Percentiles rank a stretch among this genome's conserved stretches.
phyloP scores from a whole-genome alignment of 2,888 invertebrate species.

The Tortricodes alternella region DNA sequence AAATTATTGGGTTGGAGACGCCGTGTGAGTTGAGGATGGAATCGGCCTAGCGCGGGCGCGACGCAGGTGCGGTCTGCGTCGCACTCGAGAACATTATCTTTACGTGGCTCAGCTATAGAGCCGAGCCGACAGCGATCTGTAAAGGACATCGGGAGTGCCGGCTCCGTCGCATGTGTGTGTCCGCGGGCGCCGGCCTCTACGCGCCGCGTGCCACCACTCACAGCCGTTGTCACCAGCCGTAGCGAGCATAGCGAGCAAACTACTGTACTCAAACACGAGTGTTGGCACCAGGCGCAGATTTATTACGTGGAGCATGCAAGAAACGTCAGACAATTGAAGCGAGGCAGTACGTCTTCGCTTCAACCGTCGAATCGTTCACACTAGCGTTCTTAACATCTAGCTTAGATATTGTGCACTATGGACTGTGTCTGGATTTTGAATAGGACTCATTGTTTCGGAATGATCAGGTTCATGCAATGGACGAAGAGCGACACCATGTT shows the following conservation, averaged over 20 bases:
- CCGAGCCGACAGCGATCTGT: constrained; percentile 46
- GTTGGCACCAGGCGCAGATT: constrained; percentile 55
- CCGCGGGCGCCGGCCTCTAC: constrained; percentile 47
- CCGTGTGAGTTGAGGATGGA: constrained; percentile 64
- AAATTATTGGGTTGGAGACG: constrained; percentile 56
- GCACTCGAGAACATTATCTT: constrained; percentile 15
- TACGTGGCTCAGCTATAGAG: constrained; percentile 9
- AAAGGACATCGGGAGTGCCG: constrained; percentile 69
- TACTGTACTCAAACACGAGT: constrained; percentile 23
- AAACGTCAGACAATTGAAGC: constrained; percentile 55
- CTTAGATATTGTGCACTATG: constrained; percentile 64
- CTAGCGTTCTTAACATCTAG: constrained; percentile 61
- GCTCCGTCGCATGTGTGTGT: constrained; percentile 79
- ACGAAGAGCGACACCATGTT: constrained; percentile 71
- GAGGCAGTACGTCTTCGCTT: constrained; percentile 37
- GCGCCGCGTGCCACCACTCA: constrained; percentile 54
- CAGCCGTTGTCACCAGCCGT: constrained; percentile 18
- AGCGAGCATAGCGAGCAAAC: constrained; percentile 19
- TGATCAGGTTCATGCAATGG: constrained; percentile 73
- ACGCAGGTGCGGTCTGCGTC: constrained; percentile 11
- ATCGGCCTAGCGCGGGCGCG: constrained; percentile 43
- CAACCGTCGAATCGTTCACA: constrained; percentile 51
- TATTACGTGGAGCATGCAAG: constrained; percentile 71
- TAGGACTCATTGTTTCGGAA: constrained; percentile 62
- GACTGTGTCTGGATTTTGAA: constrained; percentile 60